Conservation (phyloP, 2,888 invertebrate genomes). For the Drosophila setosimentum region DNA sequence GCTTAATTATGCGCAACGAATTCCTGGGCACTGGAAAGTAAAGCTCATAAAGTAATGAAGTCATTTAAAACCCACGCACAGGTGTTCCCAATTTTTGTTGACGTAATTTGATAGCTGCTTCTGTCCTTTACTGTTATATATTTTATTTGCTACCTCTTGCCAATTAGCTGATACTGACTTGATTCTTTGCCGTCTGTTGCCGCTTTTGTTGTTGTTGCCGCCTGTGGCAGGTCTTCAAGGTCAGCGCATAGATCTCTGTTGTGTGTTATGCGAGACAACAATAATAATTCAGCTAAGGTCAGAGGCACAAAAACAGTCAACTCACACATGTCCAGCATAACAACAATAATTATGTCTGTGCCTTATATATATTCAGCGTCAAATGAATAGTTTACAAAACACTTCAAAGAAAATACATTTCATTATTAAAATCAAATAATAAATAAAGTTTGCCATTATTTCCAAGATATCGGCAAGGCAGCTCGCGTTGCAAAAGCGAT, state of each 20-base stretch:
- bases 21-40: constrained; percentile 18
- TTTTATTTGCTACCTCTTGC: background rate
- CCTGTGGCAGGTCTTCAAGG: constrained; percentile 44
- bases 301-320: constrained; percentile 6
- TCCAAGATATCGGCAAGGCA: background rate
- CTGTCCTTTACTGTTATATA: constrained; percentile 46
- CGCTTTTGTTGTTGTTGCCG: background rate
- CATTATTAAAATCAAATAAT: background rate
- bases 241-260: constrained; percentile 20
- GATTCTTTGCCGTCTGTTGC: constrained; percentile 51
- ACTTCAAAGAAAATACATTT: background rate
- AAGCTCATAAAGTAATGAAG: constrained; percentile 53
- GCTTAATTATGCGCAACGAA: constrained; percentile 43
- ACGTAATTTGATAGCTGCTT: constrained; percentile 64
- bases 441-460: background rate
- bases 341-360: background rate
- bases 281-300: constrained; percentile 36
- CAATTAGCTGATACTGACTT: constrained; percentile 33
- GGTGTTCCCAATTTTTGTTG: constrained; percentile 62
- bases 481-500: background rate
- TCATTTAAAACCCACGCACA: constrained; percentile 70
- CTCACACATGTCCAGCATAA: background rate
- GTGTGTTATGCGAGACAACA: constrained; percentile 30
- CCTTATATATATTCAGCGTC: background rate
- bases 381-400: background rate